These are phyloP conservation scores for Drosophila formosana DNA, from an alignment of 2,888 invertebrate genomes.

Conservation along the genomic window DNA sequence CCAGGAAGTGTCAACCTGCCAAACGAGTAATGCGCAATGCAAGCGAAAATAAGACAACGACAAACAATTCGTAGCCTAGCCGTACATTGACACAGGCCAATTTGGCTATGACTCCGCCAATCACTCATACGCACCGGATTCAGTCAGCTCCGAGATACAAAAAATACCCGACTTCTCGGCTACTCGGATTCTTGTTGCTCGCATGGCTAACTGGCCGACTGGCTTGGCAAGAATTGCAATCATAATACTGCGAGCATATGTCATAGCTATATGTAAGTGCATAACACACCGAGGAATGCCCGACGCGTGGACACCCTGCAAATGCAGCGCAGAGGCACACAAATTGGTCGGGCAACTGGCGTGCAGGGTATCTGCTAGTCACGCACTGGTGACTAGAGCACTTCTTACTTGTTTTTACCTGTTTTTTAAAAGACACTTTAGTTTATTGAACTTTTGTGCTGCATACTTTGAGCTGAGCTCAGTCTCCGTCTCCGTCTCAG, in stretches of 20 bases:
- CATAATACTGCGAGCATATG: neutral
- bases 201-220: constrained; percentile 26
- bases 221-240: constrained; percentile 68
- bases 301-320: neutral
- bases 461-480: constrained; percentile 64
- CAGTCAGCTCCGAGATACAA: neutral
- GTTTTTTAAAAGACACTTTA: constrained; percentile 72
- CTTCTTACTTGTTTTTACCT: constrained; percentile 57
- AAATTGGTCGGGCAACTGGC: neutral
- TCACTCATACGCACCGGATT: constrained; percentile 2
- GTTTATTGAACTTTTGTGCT: constrained; percentile 80
- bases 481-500: constrained; percentile 10
- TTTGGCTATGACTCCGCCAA: neutral
- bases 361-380: constrained; percentile 32
- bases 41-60: too few relatives aligned
- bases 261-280: constrained; percentile 5
- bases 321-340: too few relatives aligned
- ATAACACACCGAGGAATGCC: neutral
- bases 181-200: constrained; percentile 4
- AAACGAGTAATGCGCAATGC: neutral
- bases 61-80: too few relatives aligned
- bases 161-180: neutral
- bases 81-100: neutral
- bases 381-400: constrained; percentile 33
- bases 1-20: neutral